Evolutionary conservation across 2,113 vertebrate genomes (phyloP), one percentile per base, ranked within the genome.

Genomic region (Pteronura brasiliensis): DNA sequence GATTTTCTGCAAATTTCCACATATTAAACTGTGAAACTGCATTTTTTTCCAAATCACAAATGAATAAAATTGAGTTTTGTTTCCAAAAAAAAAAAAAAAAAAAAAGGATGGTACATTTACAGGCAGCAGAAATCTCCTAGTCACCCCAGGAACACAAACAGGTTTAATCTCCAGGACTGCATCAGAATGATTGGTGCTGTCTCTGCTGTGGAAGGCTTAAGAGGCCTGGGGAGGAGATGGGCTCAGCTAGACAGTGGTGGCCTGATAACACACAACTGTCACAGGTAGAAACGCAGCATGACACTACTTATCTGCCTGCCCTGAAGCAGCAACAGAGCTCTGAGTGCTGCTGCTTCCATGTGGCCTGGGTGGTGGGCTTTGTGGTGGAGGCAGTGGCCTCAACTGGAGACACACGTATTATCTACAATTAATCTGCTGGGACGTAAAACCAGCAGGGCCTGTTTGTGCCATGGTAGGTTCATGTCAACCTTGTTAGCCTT

Each of bases 231-330:
- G 4, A 34, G 21, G 36, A 29, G 59, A 27, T 0, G 3, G 44
- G 29, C 7, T 90, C 8, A 12, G 36, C 11, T 8, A 12, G 80
- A 55, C 7, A 27, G 7, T 11, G 13, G 23, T 31, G 29, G 11
- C 23, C 21, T 44, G 21, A n/a, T 55, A 0, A 20, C 44, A 29
- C 1, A 0, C 10, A 29, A 3, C 31, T 69, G 12, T 18, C 72
- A 5, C 6, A 14, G 17, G 31, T 1, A 3, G 52, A 61, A 61
- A 36, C 0, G 0, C 39, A 31, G 6, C 12, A 15, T 1, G 15
- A 31, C 1, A 0, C 12, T 23, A 76, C 61, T 42, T 42, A 8
- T 21, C 25, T 52, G 36, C 57, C 31, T 2, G 2, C 27, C 6
- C 0, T 11, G 55, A 52, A 52, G 27, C 15, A 63, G 27, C 29